Evolutionary conservation across 1,140 invertebrate genomes (phyloP).

Genomic region (Drosophila oshimai): DNA sequence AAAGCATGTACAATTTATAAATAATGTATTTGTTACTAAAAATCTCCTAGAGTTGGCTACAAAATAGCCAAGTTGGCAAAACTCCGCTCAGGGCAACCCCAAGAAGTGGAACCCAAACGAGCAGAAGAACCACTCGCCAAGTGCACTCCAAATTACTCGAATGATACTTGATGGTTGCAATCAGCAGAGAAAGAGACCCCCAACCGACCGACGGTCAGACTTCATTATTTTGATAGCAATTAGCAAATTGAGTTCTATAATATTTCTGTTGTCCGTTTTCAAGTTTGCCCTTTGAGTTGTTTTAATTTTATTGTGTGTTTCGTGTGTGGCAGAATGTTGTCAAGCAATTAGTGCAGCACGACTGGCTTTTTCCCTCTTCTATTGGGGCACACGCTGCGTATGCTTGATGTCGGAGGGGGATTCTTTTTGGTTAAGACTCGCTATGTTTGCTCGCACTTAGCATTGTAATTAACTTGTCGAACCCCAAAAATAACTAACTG

Average conservation of each 20-base stretch:
- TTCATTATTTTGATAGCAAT: slow-evolving; percentile 81
- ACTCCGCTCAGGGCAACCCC: background rate
- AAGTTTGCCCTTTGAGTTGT: slow-evolving; percentile 3
- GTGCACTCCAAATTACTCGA: slow-evolving; percentile 77
- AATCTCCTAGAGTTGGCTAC: background rate
- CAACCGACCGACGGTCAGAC: slow-evolving; percentile 28
- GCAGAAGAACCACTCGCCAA: slow-evolving; percentile 38
- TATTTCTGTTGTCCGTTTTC: slow-evolving; percentile 55
- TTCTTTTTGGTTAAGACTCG: background rate
- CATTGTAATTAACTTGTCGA: slow-evolving; percentile 25
- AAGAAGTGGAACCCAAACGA: slow-evolving; percentile 29
- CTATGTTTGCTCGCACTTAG: background rate
- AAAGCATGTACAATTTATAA: background rate
- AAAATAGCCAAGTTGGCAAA: background rate
- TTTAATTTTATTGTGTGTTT: slow-evolving; percentile 26
- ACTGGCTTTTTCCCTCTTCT: slow-evolving; percentile 13
- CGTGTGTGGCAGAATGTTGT: slow-evolving; percentile 42
- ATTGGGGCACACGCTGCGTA: slow-evolving; percentile 44
- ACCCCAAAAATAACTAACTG: background rate
- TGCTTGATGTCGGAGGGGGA: slow-evolving; percentile 25
- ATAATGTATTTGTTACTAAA: no score
- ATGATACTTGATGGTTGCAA: slow-evolving; percentile 80
- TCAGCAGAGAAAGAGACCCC: slow-evolving; percentile 30
- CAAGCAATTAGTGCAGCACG: slow-evolving; percentile 68
- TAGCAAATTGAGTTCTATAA: slow-evolving; percentile 79